Percentiles rank a stretch among this genome's conserved stretches.
These are phyloP conservation scores for Tragelaphus buxtoni DNA, from an alignment of 2,113 vertebrate species.

Conservation along the genomic window DNA sequence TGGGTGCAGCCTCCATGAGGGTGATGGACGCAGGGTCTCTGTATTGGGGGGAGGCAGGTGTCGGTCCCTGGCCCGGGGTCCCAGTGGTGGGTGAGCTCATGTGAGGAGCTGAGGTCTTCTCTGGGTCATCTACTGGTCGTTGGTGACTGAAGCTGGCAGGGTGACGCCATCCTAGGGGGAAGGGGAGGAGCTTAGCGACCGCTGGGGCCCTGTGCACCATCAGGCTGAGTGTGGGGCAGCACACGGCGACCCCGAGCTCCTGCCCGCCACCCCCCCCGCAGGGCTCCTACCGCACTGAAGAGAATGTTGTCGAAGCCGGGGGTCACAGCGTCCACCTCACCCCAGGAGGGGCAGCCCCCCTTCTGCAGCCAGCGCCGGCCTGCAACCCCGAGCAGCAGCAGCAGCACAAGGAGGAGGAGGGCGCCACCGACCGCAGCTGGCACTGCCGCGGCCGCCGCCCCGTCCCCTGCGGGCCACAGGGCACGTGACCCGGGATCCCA, in stretches of 20 bases:
- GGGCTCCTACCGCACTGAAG: slow-evolving; percentile 75
- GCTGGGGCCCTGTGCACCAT: background rate
- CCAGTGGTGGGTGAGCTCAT: accelerated
- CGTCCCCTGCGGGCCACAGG: slow-evolving; percentile 31
- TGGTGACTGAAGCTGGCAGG: background rate
- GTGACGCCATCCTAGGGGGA: slow-evolving; percentile 19
- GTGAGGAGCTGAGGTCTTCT: background rate
- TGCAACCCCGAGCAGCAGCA: background rate
- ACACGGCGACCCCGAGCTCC: background rate
- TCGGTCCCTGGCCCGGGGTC: too few relatives aligned
- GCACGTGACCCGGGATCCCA: accelerated
- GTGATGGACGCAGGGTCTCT: accelerated
- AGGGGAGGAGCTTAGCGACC: background rate
- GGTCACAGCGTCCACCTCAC: accelerated
- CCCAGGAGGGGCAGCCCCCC: accelerated
- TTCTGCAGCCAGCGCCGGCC: slow-evolving; percentile 38
- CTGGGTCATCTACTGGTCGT: background rate
- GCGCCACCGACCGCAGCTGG: background rate
- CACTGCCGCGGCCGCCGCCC: accelerated
- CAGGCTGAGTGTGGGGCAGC: background rate
- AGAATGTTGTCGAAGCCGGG: slow-evolving; percentile 78
- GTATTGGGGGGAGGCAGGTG: accelerated
- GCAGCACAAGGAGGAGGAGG: slow-evolving; percentile 32
- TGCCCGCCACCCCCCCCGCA: accelerated
- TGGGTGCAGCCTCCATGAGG: background rate